Conservation (phyloP, 35 echinoderm and acorn worm species). For the Strongylocentrotus purpuratus region DNA sequence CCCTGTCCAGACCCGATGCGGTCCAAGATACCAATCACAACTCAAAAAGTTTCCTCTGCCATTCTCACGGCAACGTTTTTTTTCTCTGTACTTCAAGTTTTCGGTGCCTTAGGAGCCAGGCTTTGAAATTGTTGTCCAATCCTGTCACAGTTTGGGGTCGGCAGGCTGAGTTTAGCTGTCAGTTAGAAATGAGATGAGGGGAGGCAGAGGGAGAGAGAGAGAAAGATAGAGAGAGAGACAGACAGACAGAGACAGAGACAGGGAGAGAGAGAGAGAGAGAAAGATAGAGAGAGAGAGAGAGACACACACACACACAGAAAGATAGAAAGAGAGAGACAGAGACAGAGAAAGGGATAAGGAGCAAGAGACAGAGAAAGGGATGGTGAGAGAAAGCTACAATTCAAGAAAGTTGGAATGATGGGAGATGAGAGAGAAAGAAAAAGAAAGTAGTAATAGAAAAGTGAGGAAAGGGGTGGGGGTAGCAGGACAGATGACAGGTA, state of each 20-base stretch:
- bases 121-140: too few species aligned
- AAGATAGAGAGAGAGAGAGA: background rate
- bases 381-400: background rate
- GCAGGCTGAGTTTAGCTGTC: background rate
- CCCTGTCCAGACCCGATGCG: background rate
- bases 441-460: background rate
- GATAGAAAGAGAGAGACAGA: background rate
- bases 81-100: background rate
- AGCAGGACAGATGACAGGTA: background rate
- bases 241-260: background rate
- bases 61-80: background rate
- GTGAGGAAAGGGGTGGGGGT: background rate
- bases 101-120: too few species aligned
- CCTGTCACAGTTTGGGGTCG: background rate
- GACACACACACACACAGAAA: background rate
- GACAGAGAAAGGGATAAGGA: background rate
- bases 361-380: background rate
- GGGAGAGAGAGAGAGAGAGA: background rate
- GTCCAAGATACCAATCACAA: background rate
- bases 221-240: background rate
- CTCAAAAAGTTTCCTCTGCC: background rate
- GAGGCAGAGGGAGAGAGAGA: background rate
- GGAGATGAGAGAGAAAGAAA: background rate
- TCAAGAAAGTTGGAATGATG: background rate
- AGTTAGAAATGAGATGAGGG: too few species aligned